phyloP scores from a whole-genome alignment of 1,140 invertebrate genomes.

The Phortica variegata region DNA sequence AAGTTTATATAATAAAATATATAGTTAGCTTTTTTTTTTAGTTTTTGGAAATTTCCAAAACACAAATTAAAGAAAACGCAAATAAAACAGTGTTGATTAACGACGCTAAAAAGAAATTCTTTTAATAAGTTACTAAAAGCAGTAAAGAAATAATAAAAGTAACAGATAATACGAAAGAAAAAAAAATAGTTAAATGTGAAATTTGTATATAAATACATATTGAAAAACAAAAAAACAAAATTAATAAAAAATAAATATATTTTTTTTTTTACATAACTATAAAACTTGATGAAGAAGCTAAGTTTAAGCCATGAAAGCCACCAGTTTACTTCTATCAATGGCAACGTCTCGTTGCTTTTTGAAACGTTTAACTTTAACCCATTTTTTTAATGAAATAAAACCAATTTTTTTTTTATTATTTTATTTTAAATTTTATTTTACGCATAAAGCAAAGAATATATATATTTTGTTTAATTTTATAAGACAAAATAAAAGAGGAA shows the following conservation, averaged over 20 bases:
- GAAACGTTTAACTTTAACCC: background rate
- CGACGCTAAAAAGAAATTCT: too few species aligned
- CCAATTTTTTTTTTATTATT: background rate
- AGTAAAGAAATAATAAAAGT: too few species aligned
- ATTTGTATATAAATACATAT: conserved; percentile 17
- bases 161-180: too few species aligned
- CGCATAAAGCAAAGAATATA: background rate
- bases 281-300: conserved; percentile 14
- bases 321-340: conserved; percentile 38
- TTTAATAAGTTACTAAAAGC: too few species aligned
- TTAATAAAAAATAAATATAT: conserved; percentile 1
- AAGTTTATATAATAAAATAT: too few species aligned
- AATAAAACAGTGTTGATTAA: too few species aligned
- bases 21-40: too few species aligned
- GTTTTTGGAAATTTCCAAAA: too few species aligned
- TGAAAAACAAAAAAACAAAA: background rate
- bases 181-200: background rate
- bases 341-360: background rate
- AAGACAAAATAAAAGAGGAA: too few species aligned
- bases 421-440: background rate
- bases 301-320: conserved; percentile 42
- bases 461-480: background rate
- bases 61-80: too few species aligned
- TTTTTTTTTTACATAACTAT: background rate
- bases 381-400: background rate